Evolutionary conservation across 2,113 vertebrate genomes (phyloP).

Genomic region (Cygnus atratus): DNA sequence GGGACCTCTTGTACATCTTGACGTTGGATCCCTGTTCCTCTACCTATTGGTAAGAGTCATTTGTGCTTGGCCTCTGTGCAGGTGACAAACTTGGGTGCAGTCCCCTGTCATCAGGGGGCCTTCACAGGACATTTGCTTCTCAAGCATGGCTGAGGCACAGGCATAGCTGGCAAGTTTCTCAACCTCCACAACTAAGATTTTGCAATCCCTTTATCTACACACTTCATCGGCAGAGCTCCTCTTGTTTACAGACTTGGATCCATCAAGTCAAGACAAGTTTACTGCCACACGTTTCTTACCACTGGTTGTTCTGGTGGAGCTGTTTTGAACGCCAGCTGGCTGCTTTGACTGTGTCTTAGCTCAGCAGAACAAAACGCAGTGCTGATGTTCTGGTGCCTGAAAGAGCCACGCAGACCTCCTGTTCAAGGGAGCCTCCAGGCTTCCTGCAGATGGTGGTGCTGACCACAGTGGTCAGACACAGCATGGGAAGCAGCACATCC

Average conservation of each 20-base stretch:
- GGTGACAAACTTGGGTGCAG: background rate
- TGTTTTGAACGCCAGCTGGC: background rate
- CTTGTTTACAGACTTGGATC: background rate
- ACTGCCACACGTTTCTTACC: background rate
- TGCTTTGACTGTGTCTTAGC: fast-evolving
- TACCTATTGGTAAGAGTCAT: background rate
- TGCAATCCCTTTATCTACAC: background rate
- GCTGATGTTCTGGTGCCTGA: fast-evolving
- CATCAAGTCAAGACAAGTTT: background rate
- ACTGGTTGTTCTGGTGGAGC: background rate
- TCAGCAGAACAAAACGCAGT: background rate
- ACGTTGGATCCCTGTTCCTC: background rate
- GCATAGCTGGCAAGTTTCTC: background rate
- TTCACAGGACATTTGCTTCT: background rate
- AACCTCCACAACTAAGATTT: background rate
- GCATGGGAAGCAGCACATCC: fast-evolving
- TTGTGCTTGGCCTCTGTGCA: background rate
- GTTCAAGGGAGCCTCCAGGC: background rate
- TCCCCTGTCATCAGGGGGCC: background rate
- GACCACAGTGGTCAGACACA: background rate
- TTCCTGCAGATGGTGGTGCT: background rate
- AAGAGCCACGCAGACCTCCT: background rate
- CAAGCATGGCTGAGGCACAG: background rate
- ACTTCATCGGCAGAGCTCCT: background rate
- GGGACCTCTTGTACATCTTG: background rate